Evolutionary conservation across 1,140 invertebrate genomes (phyloP).

Genomic region (Eriocheir sinensis): DNA sequence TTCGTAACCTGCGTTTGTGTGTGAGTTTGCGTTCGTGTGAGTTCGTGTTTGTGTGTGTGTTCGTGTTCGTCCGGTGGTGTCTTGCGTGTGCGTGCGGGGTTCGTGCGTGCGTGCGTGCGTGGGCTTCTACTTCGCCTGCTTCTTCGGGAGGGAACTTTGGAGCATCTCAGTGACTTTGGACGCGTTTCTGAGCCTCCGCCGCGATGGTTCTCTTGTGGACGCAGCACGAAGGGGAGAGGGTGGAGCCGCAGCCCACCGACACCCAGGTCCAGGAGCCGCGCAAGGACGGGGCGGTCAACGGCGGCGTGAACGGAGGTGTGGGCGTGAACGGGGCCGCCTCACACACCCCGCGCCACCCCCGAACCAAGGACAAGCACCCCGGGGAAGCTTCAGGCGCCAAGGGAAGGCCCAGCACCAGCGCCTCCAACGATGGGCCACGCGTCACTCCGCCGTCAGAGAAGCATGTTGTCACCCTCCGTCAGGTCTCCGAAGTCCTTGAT

Average conservation of each 20-base stretch:
- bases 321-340: too few relatives aligned
- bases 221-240: conserved; percentile 68
- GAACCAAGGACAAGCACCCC: not conserved
- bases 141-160: not conserved
- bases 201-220: conserved; percentile 71
- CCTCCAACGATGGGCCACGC: conserved; percentile 13
- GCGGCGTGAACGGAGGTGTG: not conserved
- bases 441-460: conserved; percentile 48
- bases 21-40: not conserved
- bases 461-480: conserved; percentile 64
- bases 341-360: not conserved
- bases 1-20: not conserved
- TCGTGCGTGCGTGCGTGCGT: not conserved
- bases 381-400: not conserved
- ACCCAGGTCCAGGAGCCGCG: conserved; percentile 10
- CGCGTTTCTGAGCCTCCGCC: not conserved
- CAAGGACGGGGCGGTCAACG: conserved; percentile 41
- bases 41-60: not conserved
- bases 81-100: not conserved
- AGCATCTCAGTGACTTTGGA: not conserved
- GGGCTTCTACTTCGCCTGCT: not conserved
- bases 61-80: not conserved
- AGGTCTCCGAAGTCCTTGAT: conserved; percentile 57
- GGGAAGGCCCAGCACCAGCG: not conserved
- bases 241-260: conserved; percentile 69